Conservation (phyloP, 2,113 vertebrate genomes). For the Cinclus cinclus region DNA sequence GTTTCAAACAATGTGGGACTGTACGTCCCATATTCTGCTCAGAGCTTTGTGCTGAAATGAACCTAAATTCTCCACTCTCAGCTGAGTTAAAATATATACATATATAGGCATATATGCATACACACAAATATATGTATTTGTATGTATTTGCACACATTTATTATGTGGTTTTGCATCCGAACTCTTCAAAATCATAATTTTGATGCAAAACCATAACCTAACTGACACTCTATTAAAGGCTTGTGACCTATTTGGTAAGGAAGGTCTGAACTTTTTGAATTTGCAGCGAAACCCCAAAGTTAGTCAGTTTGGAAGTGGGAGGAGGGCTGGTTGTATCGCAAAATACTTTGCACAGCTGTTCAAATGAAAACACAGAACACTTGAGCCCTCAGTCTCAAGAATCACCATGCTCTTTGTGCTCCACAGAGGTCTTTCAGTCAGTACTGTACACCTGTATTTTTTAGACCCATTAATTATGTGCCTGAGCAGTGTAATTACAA, state of each 20-base stretch:
- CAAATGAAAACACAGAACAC: slow-evolving; percentile 56
- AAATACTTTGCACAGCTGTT: slow-evolving; percentile 48
- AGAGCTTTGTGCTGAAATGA: slow-evolving; percentile 14
- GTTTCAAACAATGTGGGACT: slow-evolving; percentile 3
- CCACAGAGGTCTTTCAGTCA: slow-evolving; percentile 57
- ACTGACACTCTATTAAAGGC: background rate
- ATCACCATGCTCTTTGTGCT: slow-evolving; percentile 44
- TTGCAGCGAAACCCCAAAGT: background rate
- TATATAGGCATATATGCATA: background rate
- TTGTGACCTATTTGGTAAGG: background rate
- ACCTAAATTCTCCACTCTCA: background rate
- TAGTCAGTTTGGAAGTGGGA: background rate
- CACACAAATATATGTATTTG: background rate
- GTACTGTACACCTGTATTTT: slow-evolving; percentile 63
- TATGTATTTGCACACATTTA: background rate
- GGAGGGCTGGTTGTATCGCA: background rate
- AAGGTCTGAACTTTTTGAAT: background rate
- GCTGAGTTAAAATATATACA: background rate
- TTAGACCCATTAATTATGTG: slow-evolving; percentile 69
- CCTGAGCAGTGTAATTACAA: slow-evolving; percentile 65
- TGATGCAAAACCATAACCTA: background rate
- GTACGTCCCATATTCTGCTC: slow-evolving; percentile 25
- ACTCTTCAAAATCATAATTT: background rate
- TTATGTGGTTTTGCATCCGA: background rate
- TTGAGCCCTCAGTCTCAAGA: slow-evolving; percentile 56